phyloP scores from a whole-genome alignment of 2,888 invertebrate genomes.

The Acanthococcus lagerstroemiae region DNA sequence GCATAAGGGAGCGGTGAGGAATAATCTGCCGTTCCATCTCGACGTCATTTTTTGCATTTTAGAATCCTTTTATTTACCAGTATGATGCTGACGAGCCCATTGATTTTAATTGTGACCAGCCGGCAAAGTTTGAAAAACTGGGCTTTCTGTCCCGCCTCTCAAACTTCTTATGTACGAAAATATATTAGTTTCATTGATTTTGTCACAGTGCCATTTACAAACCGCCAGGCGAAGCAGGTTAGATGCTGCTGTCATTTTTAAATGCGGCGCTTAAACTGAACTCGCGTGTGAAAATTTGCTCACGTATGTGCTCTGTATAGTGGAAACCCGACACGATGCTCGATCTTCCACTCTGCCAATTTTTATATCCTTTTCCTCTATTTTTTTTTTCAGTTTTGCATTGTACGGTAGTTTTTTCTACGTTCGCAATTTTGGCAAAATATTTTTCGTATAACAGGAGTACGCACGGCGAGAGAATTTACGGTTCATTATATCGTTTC shows the following conservation, averaged over 20 bases:
- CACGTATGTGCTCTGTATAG: background rate
- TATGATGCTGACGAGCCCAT: too few relatives aligned
- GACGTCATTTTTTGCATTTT: too few relatives aligned
- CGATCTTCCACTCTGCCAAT: background rate
- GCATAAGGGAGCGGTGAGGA: too few relatives aligned
- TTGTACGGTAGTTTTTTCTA: background rate
- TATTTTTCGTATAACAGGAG: too few relatives aligned
- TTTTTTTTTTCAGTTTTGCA: background rate
- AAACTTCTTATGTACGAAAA: too few relatives aligned
- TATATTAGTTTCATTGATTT: background rate
- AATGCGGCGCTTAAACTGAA: background rate
- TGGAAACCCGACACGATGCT: background rate
- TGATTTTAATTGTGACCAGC: too few relatives aligned
- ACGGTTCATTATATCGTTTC: too few relatives aligned
- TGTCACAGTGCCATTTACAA: background rate
- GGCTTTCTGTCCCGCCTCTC: too few relatives aligned
- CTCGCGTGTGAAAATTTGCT: background rate
- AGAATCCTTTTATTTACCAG: too few relatives aligned
- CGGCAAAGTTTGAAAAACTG: too few relatives aligned
- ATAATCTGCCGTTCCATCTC: too few relatives aligned
- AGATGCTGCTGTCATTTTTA: background rate
- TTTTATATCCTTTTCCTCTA: background rate
- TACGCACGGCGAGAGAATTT: too few relatives aligned
- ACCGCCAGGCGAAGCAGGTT: background rate
- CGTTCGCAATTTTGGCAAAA: background rate